A percentile compares a stretch with the other conserved stretches of the same genome.
Conservation (phyloP, 2,888 invertebrate species). For the Ryuthela nishihirai region DNA sequence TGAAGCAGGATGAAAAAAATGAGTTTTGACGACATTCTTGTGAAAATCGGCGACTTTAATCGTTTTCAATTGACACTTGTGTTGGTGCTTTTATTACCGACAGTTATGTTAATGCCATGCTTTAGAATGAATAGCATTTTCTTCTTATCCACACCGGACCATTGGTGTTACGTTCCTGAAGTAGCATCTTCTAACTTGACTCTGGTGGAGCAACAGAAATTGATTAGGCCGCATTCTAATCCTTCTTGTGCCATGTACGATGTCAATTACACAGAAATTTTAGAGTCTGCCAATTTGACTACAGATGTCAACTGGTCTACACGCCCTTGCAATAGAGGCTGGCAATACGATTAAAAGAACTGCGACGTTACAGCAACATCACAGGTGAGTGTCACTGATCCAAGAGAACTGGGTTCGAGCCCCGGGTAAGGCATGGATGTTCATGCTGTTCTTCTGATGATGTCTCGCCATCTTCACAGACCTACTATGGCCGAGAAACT, state of each 20-base stretch:
- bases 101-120: slow-evolving; percentile 84
- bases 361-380: too few relatives aligned
- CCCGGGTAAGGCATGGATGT: too few relatives aligned
- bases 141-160: slow-evolving; percentile 45
- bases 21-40: slow-evolving; percentile 52
- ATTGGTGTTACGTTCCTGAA: slow-evolving; percentile 76
- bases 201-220: background rate
- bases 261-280: slow-evolving; percentile 60
- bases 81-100: slow-evolving; percentile 80
- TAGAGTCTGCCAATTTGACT: slow-evolving; percentile 42
- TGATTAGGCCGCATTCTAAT: background rate
- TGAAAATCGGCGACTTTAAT: slow-evolving; percentile 83
- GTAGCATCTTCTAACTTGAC: background rate
- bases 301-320: slow-evolving; percentile 48
- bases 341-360: too few relatives aligned
- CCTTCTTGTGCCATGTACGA: slow-evolving; percentile 67
- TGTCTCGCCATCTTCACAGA: too few relatives aligned
- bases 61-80: slow-evolving; percentile 73
- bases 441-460: too few relatives aligned
- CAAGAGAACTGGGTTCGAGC: too few relatives aligned
- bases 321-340: too few relatives aligned
- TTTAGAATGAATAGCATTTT: slow-evolving; percentile 10
- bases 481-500: too few relatives aligned
- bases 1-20: too few relatives aligned
- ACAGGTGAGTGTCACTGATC: too few relatives aligned